Base-by-base conservation (phyloP, 2,113 vertebrate species). In the Centropus unirufus region DNA sequence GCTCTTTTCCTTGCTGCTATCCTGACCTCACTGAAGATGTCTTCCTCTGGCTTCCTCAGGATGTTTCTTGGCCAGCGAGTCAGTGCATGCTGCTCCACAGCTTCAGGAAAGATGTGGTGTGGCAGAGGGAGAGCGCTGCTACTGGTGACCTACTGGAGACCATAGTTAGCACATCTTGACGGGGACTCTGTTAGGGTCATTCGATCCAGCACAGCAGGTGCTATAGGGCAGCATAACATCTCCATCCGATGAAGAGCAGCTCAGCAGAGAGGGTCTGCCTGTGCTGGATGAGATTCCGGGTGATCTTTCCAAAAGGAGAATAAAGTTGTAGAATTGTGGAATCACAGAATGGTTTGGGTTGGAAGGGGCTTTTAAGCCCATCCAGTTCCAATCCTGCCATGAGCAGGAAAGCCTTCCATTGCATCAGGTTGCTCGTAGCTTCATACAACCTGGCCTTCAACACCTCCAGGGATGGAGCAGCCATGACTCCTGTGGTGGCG, bases 171-270 rank as follows among this genome's bases (percentile, higher is more conserved):
- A 2, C 42, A 75, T 85, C 91, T 74, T 67, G 30, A 8, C 74
- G 39, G 67, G 10, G 74, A 51, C 36, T n/a, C 55, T 57, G 1
- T 16, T 30, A 46, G 49, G 68, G 42, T 75, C n/a, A 58, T 69
- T 26, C 34, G 67, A 44, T 39, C 74, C 67, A 55, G 0, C 1
- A 1, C 67, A 55, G 0, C 1, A 1, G 13, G 79, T 1, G 2
- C 39, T 57, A 68, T 26, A 19, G 55, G 7, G 68, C 55, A 80
- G 68, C 55, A 52, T 58, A 74, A 68, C 55, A 8, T 74, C 4
- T 1, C 67, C 40, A 12, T 13, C 74, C 11, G 2, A 8, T 39
- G 22, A 39, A 29, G n/a, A 77, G 54, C 59, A 57, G 67, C 79
- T 73, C 73, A 68, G 85, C 74, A 57, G 67, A 49, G 46, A 77